A percentile compares a stretch with the other conserved stretches of the same genome.
Evolutionary conservation across 2,888 invertebrate genomes (phyloP).

Genomic region (Campoletis raptor): DNA sequence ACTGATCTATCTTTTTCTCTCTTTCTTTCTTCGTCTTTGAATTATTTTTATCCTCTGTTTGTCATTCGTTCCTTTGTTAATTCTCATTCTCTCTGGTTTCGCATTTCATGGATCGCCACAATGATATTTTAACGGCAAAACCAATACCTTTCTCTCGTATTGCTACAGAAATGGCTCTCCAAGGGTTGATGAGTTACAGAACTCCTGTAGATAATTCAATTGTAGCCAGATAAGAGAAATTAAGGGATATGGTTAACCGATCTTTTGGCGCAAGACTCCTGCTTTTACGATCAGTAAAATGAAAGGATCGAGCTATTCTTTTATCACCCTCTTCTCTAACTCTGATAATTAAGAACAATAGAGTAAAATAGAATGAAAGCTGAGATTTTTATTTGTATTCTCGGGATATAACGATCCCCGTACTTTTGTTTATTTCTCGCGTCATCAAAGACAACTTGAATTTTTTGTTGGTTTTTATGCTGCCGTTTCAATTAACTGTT

Average conservation of each 20-base stretch:
- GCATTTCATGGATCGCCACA: conserved; percentile 23
- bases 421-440: not conserved
- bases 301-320: conserved; percentile 22
- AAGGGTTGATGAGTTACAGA: conserved; percentile 5
- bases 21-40: not conserved
- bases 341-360: conserved; percentile 49
- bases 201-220: conserved; percentile 60
- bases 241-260: conserved; percentile 38
- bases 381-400: conserved; percentile 5
- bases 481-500: not conserved
- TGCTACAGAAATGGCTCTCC: conserved; percentile 14
- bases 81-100: conserved; percentile 28
- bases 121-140: conserved; percentile 54
- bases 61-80: conserved; percentile 57
- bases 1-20: conserved; percentile 5
- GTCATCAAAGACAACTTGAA: not conserved
- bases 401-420: not conserved
- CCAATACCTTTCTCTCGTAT: conserved; percentile 9
- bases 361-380: not conserved
- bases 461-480: not conserved
- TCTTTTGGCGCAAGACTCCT: conserved; percentile 16
- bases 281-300: conserved; percentile 1
- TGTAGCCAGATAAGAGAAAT: conserved; percentile 42
- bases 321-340: conserved; percentile 14
- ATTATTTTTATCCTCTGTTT: conserved; percentile 40